phyloP scores from a whole-genome alignment of 2,797 vertebrate species.

The Hylomyscus alleni region DNA sequence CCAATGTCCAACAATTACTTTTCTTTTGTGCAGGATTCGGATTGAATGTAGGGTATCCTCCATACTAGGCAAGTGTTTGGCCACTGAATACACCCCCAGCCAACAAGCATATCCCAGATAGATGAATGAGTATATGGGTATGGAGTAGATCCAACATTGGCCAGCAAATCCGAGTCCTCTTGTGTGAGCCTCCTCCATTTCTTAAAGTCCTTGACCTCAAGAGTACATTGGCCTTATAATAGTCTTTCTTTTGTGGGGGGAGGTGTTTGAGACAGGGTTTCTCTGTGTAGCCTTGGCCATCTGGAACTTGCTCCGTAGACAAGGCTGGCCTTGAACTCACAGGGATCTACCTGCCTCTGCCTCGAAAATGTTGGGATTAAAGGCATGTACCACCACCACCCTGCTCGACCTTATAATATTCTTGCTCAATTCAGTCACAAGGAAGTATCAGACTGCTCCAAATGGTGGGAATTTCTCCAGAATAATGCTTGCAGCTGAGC shows the following conservation, averaged over 20 bases:
- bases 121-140: neutral
- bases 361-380: neutral
- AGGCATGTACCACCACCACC: neutral
- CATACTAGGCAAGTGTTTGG: too few relatives aligned
- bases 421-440: neutral
- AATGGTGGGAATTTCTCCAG: neutral
- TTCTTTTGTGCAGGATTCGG: neutral
- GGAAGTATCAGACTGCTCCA: neutral
- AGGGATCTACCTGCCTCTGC: neutral
- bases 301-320: neutral
- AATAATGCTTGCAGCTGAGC: neutral
- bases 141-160: accelerated
- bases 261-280: neutral
- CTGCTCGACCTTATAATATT: neutral
- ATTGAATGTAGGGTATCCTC: neutral
- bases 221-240: neutral
- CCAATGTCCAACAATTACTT: neutral
- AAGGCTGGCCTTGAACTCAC: neutral
- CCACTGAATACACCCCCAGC: neutral
- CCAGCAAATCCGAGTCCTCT: neutral
- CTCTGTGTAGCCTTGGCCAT: neutral
- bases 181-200: neutral
- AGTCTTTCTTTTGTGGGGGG: neutral
- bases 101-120: too few relatives aligned
- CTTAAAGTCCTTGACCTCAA: neutral